phyloP scores from a whole-genome alignment of 2,888 invertebrate species.

The Periphyllus acericola region DNA sequence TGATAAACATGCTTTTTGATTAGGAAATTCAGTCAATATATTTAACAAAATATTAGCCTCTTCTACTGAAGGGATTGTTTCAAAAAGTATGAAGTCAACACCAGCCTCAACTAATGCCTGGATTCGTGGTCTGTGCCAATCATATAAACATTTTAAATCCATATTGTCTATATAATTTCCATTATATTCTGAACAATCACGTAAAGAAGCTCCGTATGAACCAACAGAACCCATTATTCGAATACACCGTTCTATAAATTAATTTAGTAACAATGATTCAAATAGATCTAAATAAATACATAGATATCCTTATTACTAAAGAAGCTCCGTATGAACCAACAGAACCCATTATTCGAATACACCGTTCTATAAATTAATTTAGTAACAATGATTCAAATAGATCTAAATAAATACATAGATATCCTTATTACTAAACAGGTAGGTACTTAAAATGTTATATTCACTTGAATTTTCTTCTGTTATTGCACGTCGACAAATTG shows the following conservation, averaged over 20 bases:
- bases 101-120: constrained; percentile 82
- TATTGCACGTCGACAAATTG: constrained; percentile 79
- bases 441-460: neutral
- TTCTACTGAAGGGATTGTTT: constrained; percentile 87
- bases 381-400: neutral
- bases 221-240: constrained; percentile 88
- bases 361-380: neutral
- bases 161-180: constrained; percentile 81
- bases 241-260: neutral
- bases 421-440: neutral
- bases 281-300: neutral
- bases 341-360: constrained; percentile 78
- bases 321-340: constrained; percentile 94
- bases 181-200: constrained; percentile 94
- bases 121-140: constrained; percentile 88
- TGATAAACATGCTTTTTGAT: constrained; percentile 84
- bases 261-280: neutral
- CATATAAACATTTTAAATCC: constrained; percentile 74
- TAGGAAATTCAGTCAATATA: constrained; percentile 81
- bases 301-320: neutral
- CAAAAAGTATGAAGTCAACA: constrained; percentile 87
- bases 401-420: neutral
- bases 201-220: constrained; percentile 89
- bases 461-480: constrained; percentile 63
- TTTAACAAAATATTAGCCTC: constrained; percentile 88